phyloP scores from a whole-genome alignment of 2,888 invertebrate genomes.

The Diabrotica balteata region DNA sequence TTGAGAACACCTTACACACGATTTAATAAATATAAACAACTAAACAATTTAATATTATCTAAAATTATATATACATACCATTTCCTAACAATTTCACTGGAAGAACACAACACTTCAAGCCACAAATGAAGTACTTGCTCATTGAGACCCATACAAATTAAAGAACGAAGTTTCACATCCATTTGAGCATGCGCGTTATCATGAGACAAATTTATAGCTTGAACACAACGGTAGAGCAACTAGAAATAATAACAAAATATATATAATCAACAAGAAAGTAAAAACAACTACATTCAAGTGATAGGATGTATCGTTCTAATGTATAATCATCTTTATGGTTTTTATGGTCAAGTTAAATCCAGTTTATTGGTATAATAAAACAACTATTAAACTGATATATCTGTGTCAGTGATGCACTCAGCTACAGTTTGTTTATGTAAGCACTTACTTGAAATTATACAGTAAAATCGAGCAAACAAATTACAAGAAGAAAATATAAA shows the following conservation, averaged over 20 bases:
- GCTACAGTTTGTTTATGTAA: no score
- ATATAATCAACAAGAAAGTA: no score
- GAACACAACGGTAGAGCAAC: constrained; percentile 91
- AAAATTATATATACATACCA: constrained; percentile 70
- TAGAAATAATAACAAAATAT: constrained; percentile 51
- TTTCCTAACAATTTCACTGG: constrained; percentile 91
- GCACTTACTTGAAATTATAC: no score
- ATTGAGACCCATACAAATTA: constrained; percentile 95
- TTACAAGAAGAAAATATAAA: not conserved
- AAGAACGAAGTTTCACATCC: constrained; percentile 96
- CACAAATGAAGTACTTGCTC: constrained; percentile 98
- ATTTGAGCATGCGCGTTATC: constrained; percentile 97
- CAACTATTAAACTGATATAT: no score
- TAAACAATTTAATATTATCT: not conserved
- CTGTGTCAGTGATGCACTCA: no score
- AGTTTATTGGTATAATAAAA: no score
- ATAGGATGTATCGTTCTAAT: no score
- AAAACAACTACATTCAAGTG: no score
- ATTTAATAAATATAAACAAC: constrained; percentile 1
- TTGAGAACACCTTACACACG: no score
- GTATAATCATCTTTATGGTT: no score
- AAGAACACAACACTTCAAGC: constrained; percentile 97
- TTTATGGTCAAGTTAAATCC: no score
- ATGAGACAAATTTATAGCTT: constrained; percentile 94
- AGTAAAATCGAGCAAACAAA: no score